Percentiles rank a stretch among this genome's conserved stretches.
Conservation (phyloP, 2,888 invertebrate species). For the Clunio marinus region DNA sequence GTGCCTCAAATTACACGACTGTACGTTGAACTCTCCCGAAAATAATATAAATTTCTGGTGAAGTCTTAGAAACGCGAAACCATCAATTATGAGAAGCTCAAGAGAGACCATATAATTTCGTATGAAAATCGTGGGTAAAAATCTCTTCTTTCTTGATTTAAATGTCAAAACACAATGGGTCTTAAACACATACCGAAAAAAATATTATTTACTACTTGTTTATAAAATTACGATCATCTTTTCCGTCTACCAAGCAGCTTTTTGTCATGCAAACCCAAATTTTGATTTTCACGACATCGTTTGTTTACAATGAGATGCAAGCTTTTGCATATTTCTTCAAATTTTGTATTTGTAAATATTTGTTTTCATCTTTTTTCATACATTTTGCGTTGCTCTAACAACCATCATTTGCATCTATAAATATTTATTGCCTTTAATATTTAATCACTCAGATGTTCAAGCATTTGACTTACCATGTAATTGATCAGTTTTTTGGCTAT, state of each 20-base stretch:
- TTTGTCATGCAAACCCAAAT: neutral
- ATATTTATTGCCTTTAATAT: constrained; percentile 26
- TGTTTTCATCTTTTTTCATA: neutral
- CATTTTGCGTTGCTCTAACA: neutral
- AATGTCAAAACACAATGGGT: constrained; percentile 24
- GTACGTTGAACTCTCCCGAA: constrained; percentile 2
- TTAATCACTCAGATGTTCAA: neutral
- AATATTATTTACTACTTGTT: constrained; percentile 14
- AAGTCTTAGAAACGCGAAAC: constrained; percentile 32
- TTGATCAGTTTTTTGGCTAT: neutral
- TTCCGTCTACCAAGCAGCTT: neutral
- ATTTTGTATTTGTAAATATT: neutral
- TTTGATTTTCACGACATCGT: no score
- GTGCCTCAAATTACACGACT: constrained; percentile 6
- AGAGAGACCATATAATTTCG: constrained; percentile 18
- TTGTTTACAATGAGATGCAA: neutral
- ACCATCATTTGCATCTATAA: constrained; percentile 33
- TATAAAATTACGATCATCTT: constrained; percentile 18
- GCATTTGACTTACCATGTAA: neutral
- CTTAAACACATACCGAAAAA: constrained; percentile 18
- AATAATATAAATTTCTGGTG: neutral
- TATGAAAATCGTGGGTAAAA: constrained; percentile 27
- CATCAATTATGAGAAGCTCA: constrained; percentile 26
- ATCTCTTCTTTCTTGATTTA: neutral
- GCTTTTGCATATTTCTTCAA: neutral